These are phyloP conservation scores for Drosophila serrata DNA, from an alignment of 1,140 invertebrate species.

Conservation along the genomic window DNA sequence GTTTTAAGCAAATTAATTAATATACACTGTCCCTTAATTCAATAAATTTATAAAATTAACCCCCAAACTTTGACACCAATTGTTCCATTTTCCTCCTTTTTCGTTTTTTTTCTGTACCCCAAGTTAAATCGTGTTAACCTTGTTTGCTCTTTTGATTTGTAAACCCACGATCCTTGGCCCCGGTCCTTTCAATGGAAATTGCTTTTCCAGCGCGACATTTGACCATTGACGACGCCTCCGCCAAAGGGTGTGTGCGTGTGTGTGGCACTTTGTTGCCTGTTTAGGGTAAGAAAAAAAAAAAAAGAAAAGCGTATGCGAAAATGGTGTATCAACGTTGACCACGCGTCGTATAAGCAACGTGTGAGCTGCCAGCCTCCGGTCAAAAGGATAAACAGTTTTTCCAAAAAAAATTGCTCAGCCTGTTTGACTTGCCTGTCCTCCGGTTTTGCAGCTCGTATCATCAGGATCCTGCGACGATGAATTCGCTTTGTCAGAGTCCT, in stretches of 20 bases:
- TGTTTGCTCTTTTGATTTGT: conserved; percentile 21
- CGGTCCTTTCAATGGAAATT: conserved; percentile 9
- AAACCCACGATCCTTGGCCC: conserved; percentile 13
- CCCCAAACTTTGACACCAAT: not conserved
- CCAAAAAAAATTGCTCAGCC: conserved; percentile 12
- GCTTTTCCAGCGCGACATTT: conserved; percentile 17
- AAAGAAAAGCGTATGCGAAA: not conserved
- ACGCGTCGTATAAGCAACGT: conserved; percentile 20
- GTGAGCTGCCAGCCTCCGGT: conserved; percentile 17
- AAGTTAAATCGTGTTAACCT: conserved; percentile 9
- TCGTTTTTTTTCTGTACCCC: not conserved
- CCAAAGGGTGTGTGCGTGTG: not conserved
- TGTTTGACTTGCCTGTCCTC: conserved; percentile 22
- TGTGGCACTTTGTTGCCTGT: conserved; percentile 12
- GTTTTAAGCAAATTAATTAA: not conserved
- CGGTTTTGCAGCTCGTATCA: not conserved
- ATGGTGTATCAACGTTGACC: conserved; percentile 17
- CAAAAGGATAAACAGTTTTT: conserved; percentile 21
- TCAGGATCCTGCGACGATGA: conserved; percentile 10
- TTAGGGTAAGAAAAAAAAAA: not conserved
- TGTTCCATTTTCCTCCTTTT: not conserved
- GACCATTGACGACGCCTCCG: conserved; percentile 14
- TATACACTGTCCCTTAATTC: not conserved
- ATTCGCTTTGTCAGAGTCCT: conserved; percentile 10
- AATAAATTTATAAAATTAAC: not conserved